Base-by-base conservation (phyloP, 2,888 invertebrate genomes). In the Mythimna lalbum region DNA sequence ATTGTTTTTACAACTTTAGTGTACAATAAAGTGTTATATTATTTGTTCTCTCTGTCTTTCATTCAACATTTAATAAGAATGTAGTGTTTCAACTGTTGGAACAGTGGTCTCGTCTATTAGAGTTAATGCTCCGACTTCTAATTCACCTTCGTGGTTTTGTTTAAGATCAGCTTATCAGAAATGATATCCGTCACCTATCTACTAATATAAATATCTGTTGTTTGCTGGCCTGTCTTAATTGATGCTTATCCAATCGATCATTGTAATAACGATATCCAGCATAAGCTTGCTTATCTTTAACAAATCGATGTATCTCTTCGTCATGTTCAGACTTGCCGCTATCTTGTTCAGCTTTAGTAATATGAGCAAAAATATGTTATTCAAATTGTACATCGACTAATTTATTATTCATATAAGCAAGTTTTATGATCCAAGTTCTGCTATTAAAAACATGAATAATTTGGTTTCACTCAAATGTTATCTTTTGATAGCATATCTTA, bases 371-470 rank as follows among this genome's bases (percentile, higher is more conserved):
- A 55, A 36, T 56, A 61, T 43, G 17, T 27, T 69, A 69, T 69
- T 60, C 43, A 50, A 50, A 55, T 61, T 47, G 12, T 23, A 17
- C 17, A 19, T 7, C 14, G 17, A 17, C 21, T 50, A 49, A 59
- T 59, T 59, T 78, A 62, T 59, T 52, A 39, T 10, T 47, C 36
- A 63, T 52, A 59, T 27, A 52, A 52, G 14, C 9, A 10, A 43
- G 52, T 74, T 77, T 62, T 71, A 71, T 27, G 36, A 47, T 71
- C 4, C n/a, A 7, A 49, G 12, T 31, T 33, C 5, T 36, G 23
- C 6, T 43, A 69, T 69, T 57, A n/a, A 57, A 31, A 71, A 62
- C 55, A 71, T 59, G 52, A 70, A 53, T 70, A 57, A 57, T 39
- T 70, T 49, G 36, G 17, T 61, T 70, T n/a, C 7, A 60, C 23